Evolutionary conservation across 2,797 vertebrate species (phyloP), one percentile per base, ranked within the genome.

Genomic region (Cynodonichthys magdalenae): DNA sequence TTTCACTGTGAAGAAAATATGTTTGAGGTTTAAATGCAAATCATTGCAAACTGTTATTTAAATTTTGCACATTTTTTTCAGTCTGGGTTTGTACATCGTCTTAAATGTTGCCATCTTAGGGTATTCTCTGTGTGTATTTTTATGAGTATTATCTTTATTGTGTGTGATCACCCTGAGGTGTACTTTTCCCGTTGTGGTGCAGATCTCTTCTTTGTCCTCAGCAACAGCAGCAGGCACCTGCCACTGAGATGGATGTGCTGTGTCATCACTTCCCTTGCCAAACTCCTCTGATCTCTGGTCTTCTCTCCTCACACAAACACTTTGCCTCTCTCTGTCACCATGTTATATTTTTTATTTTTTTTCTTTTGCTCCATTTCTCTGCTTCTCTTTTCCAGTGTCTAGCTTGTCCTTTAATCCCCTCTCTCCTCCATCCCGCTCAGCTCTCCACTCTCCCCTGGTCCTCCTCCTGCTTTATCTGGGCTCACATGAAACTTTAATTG

Each of bases 401-500:
- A n/a, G 57, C 67, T 65, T 72, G 42, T 71, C 67, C 71, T 66
- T 66, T 73, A 60, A 69, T 84, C 75, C 65, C 39, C 61, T 56
- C 54, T 71, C 54, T 19, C 57, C 47, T 51, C 34, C 51, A 59
- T 50, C 56, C 59, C 49, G 28, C 50, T 39, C 59, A 29, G 29
- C 20, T n/a, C 53, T 52, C 44, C 18, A 19, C 29, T 62, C 36
- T 50, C 46, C 20, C 24, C 63, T 45, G 36, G 63, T 69, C 19
- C 20, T 31, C 62, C 59, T 49, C 58, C 79, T 70, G 54, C 71
- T 84, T 84, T 86, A 84, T 88, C 81, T 80, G 66, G 72, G 69
- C 79, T 81, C 80, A 71, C 80, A 86, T 86, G 84, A 83, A 91
- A 86, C 82, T 90, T 90, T 83, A 89, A 90, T 88, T 89, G 80